phyloP scores from a whole-genome alignment of 2,888 invertebrate species.

The Criorhina ranunculi region DNA sequence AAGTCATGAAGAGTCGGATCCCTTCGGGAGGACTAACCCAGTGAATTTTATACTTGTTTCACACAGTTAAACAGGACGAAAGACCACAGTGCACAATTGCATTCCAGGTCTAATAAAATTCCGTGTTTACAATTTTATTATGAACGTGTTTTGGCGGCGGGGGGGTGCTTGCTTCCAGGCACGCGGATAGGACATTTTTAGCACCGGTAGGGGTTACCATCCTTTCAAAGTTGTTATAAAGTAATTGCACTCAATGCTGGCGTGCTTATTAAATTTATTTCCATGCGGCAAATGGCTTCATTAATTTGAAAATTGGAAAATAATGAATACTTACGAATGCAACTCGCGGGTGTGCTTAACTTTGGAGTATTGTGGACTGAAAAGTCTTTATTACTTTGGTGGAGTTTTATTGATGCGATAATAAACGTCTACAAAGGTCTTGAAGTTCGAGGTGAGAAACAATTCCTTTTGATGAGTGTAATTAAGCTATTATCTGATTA shows the following conservation, averaged over 20 bases:
- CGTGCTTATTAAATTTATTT: constrained; percentile 72
- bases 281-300: constrained; percentile 68
- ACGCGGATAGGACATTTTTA: constrained; percentile 26
- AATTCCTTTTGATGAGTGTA: constrained; percentile 26
- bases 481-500: constrained; percentile 9
- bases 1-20: constrained; percentile 37
- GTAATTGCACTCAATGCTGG: constrained; percentile 60
- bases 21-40: constrained; percentile 70
- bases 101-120: constrained; percentile 79
- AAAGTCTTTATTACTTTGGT: constrained; percentile 39
- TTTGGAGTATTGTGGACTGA: not conserved
- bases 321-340: constrained; percentile 65
- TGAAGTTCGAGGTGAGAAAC: constrained; percentile 20
- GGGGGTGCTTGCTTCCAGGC: too few species aligned
- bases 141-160: constrained; percentile 75
- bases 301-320: constrained; percentile 73
- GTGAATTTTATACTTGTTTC: constrained; percentile 61
- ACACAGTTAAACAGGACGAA: constrained; percentile 42
- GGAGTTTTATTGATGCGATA: constrained; percentile 29
- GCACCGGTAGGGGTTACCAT: not conserved
- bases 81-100: constrained; percentile 7
- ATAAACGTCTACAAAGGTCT: constrained; percentile 3
- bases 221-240: constrained; percentile 69
- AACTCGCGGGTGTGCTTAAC: constrained; percentile 17
- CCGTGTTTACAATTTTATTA: constrained; percentile 83